Evolutionary conservation across 2,797 vertebrate genomes (phyloP), one percentile per base, ranked within the genome.

Genomic region (Hoplostethus atlanticus): DNA sequence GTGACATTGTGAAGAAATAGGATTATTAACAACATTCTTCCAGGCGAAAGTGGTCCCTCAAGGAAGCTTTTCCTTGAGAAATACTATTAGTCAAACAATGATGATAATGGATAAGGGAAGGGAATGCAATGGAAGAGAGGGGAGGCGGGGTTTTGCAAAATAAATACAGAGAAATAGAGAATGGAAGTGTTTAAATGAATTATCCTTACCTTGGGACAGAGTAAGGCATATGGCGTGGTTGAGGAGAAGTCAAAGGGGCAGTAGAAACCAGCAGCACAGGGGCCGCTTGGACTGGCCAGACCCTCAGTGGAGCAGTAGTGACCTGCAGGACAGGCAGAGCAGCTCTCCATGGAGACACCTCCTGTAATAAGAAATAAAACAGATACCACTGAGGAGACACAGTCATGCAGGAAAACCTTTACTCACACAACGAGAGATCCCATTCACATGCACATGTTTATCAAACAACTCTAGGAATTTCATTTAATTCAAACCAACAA

Each of bases 141-240:
- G 38, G 17, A 50, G 16, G 59, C 40, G 16, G 21, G 46, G 48
- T 17, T 51, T 25, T 16, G 48, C 11, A 7, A 9, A 16, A 15
- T 15, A 1, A 48, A 38, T 25, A 28, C 2, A 61, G 10, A 72
- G 2, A 46, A 16, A 77, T 55, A 15, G n/a, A 15, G 1, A 65
- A 47, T 17, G 0, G 48, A 57, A 9, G 21, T 44, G 11, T 47
- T 25, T 48, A 12, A 53, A 66, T 56, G 15, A 68, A 73, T 55
- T 64, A 46, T 3, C 6, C 34, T 73, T 84, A 97, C 97, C 95
- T 96, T 95, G 34, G 96, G 96, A 88, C 97, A 99, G 48, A 94
- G 90, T 58, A 97, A 92, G 0, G 94, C 88, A 0, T 83, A 89
- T 3, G 96, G 95, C 70, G 89, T 96, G 80, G 92, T 44, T 7